A percentile compares a stretch with the other conserved stretches of the same genome.
phyloP scores from a whole-genome alignment of 2,888 invertebrate genomes.

The Cataglyphis cursor region DNA sequence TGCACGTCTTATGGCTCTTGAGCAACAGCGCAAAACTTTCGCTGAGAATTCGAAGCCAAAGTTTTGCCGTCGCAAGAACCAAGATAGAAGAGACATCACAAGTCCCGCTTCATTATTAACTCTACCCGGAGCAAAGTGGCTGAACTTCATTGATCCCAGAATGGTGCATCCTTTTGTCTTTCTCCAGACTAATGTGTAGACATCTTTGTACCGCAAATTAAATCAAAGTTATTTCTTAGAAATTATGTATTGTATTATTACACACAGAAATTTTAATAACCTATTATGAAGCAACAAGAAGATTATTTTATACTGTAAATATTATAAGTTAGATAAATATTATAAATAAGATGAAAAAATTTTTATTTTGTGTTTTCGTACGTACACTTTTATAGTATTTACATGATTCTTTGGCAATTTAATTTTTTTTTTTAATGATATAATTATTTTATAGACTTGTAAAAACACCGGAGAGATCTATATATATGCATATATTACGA shows the following conservation, averaged over 20 bases:
- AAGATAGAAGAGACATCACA: slow-evolving; percentile 28
- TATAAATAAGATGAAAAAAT: neutral
- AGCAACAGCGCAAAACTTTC: slow-evolving; percentile 60
- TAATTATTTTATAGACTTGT: neutral
- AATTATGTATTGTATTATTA: neutral
- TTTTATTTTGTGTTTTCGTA: neutral
- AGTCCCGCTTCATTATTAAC: slow-evolving; percentile 71
- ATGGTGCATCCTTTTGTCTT: slow-evolving; percentile 38
- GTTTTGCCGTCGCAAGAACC: slow-evolving; percentile 55
- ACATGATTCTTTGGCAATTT: neutral
- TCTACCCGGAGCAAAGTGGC: slow-evolving; percentile 61
- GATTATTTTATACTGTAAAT: neutral
- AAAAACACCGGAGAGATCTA: neutral
- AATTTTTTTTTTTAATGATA: neutral
- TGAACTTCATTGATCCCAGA: slow-evolving; percentile 61
- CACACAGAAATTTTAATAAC: neutral
- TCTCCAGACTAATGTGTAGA: neutral
- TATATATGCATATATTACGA: neutral
- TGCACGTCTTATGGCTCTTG: slow-evolving; percentile 23
- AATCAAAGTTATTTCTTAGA: slow-evolving; percentile 15
- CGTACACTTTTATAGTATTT: neutral
- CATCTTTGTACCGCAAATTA: neutral
- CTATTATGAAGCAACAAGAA: neutral
- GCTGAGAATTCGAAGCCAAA: slow-evolving; percentile 57
- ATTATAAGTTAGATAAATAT: no score